These are phyloP conservation scores for Oreochromis grahami DNA, from an alignment of 2,797 vertebrate species.

Conservation along the genomic window DNA sequence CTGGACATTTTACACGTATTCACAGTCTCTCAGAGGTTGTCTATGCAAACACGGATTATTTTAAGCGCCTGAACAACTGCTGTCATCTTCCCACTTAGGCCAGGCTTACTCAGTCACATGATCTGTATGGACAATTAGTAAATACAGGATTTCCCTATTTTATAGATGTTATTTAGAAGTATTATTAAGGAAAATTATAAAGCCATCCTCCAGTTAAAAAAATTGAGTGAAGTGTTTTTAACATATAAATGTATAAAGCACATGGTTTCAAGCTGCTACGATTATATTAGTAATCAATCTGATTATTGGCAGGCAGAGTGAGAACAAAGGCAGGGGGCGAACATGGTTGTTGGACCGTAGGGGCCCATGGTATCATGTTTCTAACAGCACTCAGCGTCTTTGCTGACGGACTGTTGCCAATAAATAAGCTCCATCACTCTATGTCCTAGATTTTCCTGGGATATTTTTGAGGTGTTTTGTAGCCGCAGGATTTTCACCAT, in stretches of 20 bases:
- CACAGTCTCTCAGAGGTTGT: not conserved
- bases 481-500: not conserved
- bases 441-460: not conserved
- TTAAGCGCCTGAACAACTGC: not conserved
- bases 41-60: rapidly evolving
- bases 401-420: not conserved
- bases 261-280: not conserved
- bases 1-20: not conserved
- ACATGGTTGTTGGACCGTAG: not conserved
- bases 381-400: not conserved
- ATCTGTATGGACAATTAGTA: not conserved
- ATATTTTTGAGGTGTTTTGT: not conserved
- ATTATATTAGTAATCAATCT: not conserved
- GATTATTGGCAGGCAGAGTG: not conserved
- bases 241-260: not conserved
- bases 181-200: not conserved
- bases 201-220: not conserved
- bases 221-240: not conserved
- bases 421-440: not conserved
- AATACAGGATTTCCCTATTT: not conserved
- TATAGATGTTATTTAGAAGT: not conserved
- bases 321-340: not conserved
- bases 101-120: not conserved
- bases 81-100: not conserved
- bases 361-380: not conserved